Evolutionary conservation across 1,140 invertebrate species (phyloP), one percentile per base, ranked within the genome.

Genomic region (Trachymyrmex septentrionalis): DNA sequence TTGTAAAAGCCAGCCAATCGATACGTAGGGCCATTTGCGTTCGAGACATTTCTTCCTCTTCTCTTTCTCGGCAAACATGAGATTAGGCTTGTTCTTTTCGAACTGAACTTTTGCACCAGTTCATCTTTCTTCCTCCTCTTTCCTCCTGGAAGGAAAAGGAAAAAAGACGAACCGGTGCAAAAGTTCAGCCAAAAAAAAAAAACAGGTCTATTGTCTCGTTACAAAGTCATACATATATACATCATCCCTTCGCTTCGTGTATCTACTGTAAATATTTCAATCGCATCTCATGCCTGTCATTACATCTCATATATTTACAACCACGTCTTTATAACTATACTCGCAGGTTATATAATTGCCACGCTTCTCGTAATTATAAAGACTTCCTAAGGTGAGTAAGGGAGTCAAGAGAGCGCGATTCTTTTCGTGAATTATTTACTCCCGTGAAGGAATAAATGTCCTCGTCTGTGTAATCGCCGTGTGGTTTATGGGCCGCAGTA

Each of bases 381-480:
- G 27, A 38, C 34, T 72, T 48, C 38, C 24, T 69, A 12, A 7
- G 53, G 10, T 16, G 24, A 7, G 30, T 16, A 4, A 24, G 63
- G 30, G 63, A 57, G 21, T 67, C 61, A 3, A 44, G n/a, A 38
- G 55, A 24, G 55, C 4, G 64, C 80, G 69, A 75, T 63, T 61
- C 55, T 75, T 84, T 84, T 48, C 16, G 55, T 84, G 69, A 84
- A 84, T 73, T 84, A 84, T 84, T 75, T 73, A 61, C 71, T 75
- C 34, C 80, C 14, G 30, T 69, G 55, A 61, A 84, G 38, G 55
- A 84, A 84, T 84, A 85, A 85, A 85, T 77, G 75, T 85, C 82
- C 63, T 66, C 63, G 63, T 85, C 61, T 66, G 73, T 66, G 73
- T 84, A 75, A 75, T 84, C 80, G 69, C 69, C 55, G 57, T 63